Evolutionary conservation across 2,888 invertebrate genomes (phyloP).

Genomic region (Orthosia gothica): DNA sequence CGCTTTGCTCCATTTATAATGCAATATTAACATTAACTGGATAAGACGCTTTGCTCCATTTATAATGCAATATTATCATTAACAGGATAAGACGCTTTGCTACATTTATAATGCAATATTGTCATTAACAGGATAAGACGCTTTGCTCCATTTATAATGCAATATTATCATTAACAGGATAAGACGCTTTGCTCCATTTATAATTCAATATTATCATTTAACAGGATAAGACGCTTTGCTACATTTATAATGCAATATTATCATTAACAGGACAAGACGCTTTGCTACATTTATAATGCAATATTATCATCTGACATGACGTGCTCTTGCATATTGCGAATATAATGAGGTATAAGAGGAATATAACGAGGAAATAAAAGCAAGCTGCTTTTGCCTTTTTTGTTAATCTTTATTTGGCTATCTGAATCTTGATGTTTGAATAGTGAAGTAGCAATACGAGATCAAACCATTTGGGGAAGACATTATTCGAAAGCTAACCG

Average conservation of each 20-base stretch:
- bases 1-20: conserved; percentile 46
- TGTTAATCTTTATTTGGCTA: conserved; percentile 45
- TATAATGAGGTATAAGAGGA: conserved; percentile 24
- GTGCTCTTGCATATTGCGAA: conserved; percentile 39
- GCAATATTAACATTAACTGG: conserved; percentile 51
- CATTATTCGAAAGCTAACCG: conserved; percentile 51
- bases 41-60: conserved; percentile 47
- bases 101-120: conserved; percentile 42
- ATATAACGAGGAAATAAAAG: conserved; percentile 42
- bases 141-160: conserved; percentile 46
- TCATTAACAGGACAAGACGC: conserved; percentile 49
- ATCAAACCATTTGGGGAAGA: conserved; percentile 26
- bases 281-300: conserved; percentile 46
- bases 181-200: conserved; percentile 43
- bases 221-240: conserved; percentile 47
- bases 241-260: conserved; percentile 39
- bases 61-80: conserved; percentile 53
- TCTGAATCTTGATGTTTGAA: conserved; percentile 56
- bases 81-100: conserved; percentile 46
- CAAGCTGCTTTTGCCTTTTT: conserved; percentile 31
- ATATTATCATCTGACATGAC: conserved; percentile 19
- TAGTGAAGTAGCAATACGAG: conserved; percentile 36
- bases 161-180: conserved; percentile 57
- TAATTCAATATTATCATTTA: too few species aligned
- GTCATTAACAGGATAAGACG: conserved; percentile 50